A percentile compares a stretch with the other conserved stretches of the same genome.
Evolutionary conservation across 2,113 vertebrate genomes (phyloP).

Genomic region (Gila orcuttii): DNA sequence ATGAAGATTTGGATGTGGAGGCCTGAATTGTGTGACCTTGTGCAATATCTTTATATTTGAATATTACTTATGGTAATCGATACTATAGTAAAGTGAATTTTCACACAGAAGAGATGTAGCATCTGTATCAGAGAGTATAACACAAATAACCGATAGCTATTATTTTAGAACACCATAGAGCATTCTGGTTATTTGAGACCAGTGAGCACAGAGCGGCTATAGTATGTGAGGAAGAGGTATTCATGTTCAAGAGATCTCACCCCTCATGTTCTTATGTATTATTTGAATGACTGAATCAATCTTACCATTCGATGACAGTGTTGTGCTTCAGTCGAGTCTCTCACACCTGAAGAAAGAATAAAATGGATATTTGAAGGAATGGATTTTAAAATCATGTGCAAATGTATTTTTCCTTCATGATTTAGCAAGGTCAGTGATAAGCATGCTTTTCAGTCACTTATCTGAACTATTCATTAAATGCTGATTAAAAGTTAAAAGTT

Average conservation of each 20-base stretch:
- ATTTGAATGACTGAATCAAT: neutral
- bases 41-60: constrained; percentile 39
- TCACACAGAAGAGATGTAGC: constrained; percentile 13
- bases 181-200: constrained; percentile 1
- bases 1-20: neutral
- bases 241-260: neutral
- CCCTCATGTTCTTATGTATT: neutral
- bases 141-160: neutral
- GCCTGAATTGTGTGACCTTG: neutral
- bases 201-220: neutral
- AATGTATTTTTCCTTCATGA: neutral
- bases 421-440: neutral
- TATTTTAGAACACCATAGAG: neutral
- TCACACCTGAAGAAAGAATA: constrained; percentile 1
- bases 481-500: no score
- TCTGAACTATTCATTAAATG: neutral
- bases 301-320: neutral
- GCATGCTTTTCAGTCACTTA: neutral
- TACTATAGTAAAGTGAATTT: constrained; percentile 22
- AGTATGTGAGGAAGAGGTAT: neutral
- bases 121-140: neutral
- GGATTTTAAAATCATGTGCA: constrained; percentile 12
- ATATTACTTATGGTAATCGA: constrained; percentile 21
- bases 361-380: constrained; percentile 6
- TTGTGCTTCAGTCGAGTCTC: neutral